These are phyloP conservation scores for Himalopsyche kuldschensis DNA, from an alignment of 2,888 invertebrate genomes.

Conservation along the genomic window DNA sequence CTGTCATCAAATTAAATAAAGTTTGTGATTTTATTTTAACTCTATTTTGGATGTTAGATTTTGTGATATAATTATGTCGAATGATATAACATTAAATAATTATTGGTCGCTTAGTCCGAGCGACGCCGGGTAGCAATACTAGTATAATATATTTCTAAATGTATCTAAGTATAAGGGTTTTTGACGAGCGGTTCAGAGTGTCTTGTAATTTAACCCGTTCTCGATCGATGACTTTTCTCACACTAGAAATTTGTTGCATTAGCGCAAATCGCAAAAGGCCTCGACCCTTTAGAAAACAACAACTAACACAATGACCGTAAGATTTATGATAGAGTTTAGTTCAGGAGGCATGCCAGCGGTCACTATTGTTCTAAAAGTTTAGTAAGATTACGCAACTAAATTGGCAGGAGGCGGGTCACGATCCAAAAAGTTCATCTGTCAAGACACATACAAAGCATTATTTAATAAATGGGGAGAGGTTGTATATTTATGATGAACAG, in stretches of 20 bases:
- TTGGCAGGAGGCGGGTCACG: neutral
- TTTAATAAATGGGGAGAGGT: too few relatives aligned
- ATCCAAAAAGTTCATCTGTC: neutral
- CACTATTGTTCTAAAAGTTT: neutral
- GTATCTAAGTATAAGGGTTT: too few relatives aligned
- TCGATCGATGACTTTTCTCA: neutral
- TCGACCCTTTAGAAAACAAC: neutral
- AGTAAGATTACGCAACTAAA: neutral
- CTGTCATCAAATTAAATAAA: too few relatives aligned
- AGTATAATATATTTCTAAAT: too few relatives aligned
- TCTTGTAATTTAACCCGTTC: neutral
- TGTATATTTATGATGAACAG: too few relatives aligned
- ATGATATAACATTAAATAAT: too few relatives aligned
- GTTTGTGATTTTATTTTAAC: too few relatives aligned
- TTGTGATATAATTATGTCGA: too few relatives aligned
- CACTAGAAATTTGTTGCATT: neutral
- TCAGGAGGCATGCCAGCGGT: neutral
- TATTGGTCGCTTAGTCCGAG: too few relatives aligned
- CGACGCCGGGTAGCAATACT: too few relatives aligned
- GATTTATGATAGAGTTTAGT: neutral
- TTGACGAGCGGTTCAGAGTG: neutral
- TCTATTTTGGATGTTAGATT: too few relatives aligned
- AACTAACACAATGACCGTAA: neutral
- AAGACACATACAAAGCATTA: too few relatives aligned
- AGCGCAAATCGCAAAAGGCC: neutral